Conservation (phyloP, 2,113 vertebrate species). For the Aramus guarauna region DNA sequence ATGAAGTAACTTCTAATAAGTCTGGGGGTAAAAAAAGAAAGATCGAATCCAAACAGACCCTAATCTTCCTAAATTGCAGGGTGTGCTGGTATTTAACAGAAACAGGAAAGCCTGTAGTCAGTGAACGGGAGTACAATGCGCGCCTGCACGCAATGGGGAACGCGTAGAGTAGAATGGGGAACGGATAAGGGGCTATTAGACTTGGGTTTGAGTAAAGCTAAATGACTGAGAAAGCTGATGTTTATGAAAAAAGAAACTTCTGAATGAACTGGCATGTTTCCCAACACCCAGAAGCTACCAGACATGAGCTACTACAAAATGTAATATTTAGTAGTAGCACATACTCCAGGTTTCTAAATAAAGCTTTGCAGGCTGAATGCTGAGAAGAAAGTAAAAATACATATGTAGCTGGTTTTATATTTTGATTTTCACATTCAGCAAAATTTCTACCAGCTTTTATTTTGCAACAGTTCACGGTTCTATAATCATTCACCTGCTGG, state of each 20-base stretch:
- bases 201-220: background rate
- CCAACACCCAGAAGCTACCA: background rate
- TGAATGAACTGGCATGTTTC: background rate
- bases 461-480: fast-evolving
- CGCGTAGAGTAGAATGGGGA: no score
- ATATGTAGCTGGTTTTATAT: fast-evolving
- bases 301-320: background rate
- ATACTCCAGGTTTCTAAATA: background rate
- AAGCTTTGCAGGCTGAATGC: background rate
- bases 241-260: background rate
- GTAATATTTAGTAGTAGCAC: background rate
- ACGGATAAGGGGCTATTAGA: background rate
- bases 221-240: background rate
- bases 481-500: background rate
- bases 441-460: background rate
- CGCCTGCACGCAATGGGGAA: no score
- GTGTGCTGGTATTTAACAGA: no score
- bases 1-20: fast-evolving
- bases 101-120: background rate
- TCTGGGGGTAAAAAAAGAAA: fast-evolving
- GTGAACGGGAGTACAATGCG: background rate
- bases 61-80: fast-evolving
- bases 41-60: background rate
- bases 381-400: background rate
- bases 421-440: background rate